Conservation (phyloP, 2,888 invertebrate species). For the Parnassius apollo region DNA sequence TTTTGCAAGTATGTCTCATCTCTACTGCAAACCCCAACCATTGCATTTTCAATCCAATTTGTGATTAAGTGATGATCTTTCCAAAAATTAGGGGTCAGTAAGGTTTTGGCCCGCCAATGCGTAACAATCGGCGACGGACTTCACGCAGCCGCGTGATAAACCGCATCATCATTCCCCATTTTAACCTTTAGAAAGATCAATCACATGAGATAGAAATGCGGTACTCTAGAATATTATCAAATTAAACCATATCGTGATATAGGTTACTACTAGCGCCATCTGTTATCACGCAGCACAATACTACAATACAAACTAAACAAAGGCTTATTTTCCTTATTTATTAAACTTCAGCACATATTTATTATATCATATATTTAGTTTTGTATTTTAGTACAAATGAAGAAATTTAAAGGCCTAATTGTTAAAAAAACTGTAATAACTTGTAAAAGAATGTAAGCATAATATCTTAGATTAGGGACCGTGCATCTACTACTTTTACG, state of each 20-base stretch:
- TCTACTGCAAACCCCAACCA: too few species aligned
- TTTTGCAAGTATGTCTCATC: too few species aligned
- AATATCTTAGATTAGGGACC: too few species aligned
- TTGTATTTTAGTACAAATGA: too few species aligned
- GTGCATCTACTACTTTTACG: too few species aligned
- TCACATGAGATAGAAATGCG: not conserved
- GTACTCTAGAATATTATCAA: not conserved
- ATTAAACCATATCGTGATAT: slow-evolving; percentile 8
- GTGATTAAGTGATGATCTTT: slow-evolving; percentile 4
- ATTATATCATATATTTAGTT: too few species aligned
- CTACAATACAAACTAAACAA: not conserved
- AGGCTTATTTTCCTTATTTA: not conserved
- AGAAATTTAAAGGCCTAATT: too few species aligned
- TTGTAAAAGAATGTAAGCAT: too few species aligned
- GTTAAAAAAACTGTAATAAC: too few species aligned
- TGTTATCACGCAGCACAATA: not conserved
- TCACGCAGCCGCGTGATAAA: slow-evolving; percentile 65
- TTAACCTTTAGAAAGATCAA: slow-evolving; percentile 75
- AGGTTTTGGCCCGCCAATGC: slow-evolving; percentile 69
- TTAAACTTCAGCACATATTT: too few species aligned
- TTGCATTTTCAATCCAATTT: too few species aligned
- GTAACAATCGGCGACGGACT: slow-evolving; percentile 73
- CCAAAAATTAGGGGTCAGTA: slow-evolving; percentile 55
- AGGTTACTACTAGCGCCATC: slow-evolving; percentile 23
- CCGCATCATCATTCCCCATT: slow-evolving; percentile 77